Evolutionary conservation across 2,113 vertebrate species (phyloP).

Genomic region (Periophthalmus modestus): DNA sequence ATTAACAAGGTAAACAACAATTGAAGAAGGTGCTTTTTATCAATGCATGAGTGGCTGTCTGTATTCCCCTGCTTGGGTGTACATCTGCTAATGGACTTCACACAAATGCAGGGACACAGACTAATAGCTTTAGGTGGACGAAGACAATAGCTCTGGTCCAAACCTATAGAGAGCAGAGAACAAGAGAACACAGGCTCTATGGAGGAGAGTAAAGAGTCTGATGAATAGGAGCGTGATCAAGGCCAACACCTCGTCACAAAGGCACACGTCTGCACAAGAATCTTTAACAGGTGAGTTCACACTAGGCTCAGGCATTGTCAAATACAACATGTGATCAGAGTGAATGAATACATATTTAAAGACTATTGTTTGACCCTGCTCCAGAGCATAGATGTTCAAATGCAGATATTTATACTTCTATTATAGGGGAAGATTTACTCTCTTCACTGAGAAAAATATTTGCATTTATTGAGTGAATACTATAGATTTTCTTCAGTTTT

Average conservation of each 20-base stretch:
- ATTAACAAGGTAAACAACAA: constrained; percentile 15
- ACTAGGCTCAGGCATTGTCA: constrained; percentile 3
- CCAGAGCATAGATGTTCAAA: background rate
- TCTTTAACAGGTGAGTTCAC: constrained; percentile 23
- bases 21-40: constrained; percentile 3
- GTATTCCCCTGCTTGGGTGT: background rate
- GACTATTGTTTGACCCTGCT: background rate
- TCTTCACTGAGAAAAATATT: no score
- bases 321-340: background rate
- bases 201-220: constrained; percentile 10
- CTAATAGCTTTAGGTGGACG: constrained; percentile 7
- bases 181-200: constrained; percentile 1
- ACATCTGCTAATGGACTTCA: background rate
- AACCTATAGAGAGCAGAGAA: background rate
- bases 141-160: constrained; percentile 7
- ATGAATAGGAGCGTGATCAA: constrained; percentile 35
- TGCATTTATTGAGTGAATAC: no score
- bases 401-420: background rate
- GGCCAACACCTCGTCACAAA: constrained; percentile 15
- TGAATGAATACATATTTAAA: background rate
- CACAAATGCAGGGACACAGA: background rate
- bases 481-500: no score
- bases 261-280: constrained; percentile 19
- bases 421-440: no score
- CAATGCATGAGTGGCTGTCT: constrained; percentile 3